Conservation (phyloP, 2,888 invertebrate species). For the Lydus trimaculatus region DNA sequence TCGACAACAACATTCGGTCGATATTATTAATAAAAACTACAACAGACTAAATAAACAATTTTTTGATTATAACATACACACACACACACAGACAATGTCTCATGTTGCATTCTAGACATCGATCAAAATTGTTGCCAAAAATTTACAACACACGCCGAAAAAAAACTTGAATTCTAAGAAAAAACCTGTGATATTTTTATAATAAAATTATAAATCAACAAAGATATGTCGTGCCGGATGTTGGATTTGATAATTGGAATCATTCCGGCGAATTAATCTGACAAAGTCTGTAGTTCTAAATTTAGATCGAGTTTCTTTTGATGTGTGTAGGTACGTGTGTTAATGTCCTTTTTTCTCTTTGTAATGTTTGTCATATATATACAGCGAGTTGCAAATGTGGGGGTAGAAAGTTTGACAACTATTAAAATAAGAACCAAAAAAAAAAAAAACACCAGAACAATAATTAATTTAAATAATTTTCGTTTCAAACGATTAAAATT, state of each 20-base stretch:
- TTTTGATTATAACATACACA: background rate
- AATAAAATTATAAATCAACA: slow-evolving; percentile 5
- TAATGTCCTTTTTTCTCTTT: background rate
- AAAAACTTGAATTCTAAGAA: background rate
- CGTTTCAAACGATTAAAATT: slow-evolving; percentile 19
- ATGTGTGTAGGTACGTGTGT: slow-evolving; percentile 41
- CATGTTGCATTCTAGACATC: background rate
- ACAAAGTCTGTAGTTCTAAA: slow-evolving; percentile 58
- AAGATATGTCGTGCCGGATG: slow-evolving; percentile 41
- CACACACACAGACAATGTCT: background rate
- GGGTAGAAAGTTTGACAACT: no score
- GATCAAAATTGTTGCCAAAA: slow-evolving; percentile 10
- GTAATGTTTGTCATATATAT: background rate
- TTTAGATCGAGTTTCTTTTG: slow-evolving; percentile 57
- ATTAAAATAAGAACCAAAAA: no score
- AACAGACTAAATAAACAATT: slow-evolving; percentile 34
- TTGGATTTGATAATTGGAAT: slow-evolving; percentile 55
- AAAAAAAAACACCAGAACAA: background rate
- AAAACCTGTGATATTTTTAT: background rate
- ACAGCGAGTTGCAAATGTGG: background rate
- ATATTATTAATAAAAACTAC: slow-evolving; percentile 59
- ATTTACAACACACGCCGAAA: background rate
- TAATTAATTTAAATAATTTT: slow-evolving; percentile 1
- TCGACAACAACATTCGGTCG: slow-evolving; percentile 59
- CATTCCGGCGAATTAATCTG: slow-evolving; percentile 61